Evolutionary conservation across 2,797 vertebrate genomes (phyloP).

Genomic region (Rhodeus uyekii): DNA sequence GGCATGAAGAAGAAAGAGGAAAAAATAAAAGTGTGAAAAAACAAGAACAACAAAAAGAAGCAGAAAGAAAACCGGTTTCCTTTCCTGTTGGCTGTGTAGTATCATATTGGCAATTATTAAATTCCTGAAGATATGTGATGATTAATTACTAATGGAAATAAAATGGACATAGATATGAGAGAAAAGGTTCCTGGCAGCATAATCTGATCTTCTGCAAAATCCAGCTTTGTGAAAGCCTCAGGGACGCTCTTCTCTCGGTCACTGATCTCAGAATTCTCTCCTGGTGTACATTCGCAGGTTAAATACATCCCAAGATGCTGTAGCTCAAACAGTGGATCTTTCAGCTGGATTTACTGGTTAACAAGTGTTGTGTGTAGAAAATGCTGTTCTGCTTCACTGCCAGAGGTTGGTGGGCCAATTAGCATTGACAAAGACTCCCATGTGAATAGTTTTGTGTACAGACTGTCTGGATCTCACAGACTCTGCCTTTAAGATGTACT

Average conservation of each 20-base stretch:
- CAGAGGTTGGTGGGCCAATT: constrained; percentile 71
- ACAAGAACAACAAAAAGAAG: neutral
- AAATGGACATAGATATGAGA: neutral
- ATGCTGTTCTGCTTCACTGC: constrained; percentile 68
- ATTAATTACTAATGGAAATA: neutral
- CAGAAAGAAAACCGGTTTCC: too few species aligned
- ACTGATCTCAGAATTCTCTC: constrained; percentile 45
- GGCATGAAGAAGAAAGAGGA: neutral
- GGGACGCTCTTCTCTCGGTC: constrained; percentile 31
- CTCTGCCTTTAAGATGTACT: constrained; percentile 60
- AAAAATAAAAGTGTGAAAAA: neutral
- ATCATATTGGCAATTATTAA: neutral
- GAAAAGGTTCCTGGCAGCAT: neutral
- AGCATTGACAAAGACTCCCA: constrained; percentile 75
- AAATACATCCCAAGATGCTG: constrained; percentile 41
- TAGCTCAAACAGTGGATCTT: constrained; percentile 28
- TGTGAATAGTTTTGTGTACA: constrained; percentile 61
- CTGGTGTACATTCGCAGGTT: constrained; percentile 41
- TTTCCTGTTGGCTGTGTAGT: neutral
- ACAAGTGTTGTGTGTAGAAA: constrained; percentile 65
- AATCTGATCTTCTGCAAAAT: constrained; percentile 44
- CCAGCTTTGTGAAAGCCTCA: constrained; percentile 30
- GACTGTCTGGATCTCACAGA: constrained; percentile 60
- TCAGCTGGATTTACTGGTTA: constrained; percentile 59
- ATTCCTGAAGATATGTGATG: neutral